A percentile compares a stretch with the other conserved stretches of the same genome.
These are phyloP conservation scores for Pyxicephalus adspersus DNA, from an alignment of 2,113 vertebrate genomes.

Conservation along the genomic window DNA sequence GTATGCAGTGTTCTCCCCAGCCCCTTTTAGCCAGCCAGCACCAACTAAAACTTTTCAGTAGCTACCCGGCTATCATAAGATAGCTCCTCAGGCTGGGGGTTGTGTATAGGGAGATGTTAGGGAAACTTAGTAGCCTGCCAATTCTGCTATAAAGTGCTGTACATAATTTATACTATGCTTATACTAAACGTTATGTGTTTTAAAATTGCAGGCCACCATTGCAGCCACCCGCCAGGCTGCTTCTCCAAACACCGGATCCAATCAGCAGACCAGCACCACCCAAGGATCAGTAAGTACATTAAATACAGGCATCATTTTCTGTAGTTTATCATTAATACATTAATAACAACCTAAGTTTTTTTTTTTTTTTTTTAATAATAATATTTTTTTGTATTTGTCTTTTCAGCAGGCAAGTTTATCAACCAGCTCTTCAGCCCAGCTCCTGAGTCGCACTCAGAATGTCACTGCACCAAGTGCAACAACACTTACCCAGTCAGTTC, in stretches of 20 bases:
- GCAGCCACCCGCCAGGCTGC: constrained; percentile 93
- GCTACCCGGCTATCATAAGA: no score
- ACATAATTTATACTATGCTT: no score
- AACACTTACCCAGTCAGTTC: constrained; percentile 91
- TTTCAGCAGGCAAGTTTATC: constrained; percentile 74
- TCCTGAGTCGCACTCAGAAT: constrained; percentile 78
- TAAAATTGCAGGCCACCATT: constrained; percentile 85
- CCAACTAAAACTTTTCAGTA: no score
- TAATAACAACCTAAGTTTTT: background rate
- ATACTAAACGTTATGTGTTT: constrained; percentile 3
- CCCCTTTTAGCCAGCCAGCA: no score
- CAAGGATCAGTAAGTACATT: constrained; percentile 76
- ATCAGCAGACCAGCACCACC: constrained; percentile 83
- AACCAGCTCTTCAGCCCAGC: constrained; percentile 77
- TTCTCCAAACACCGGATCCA: constrained; percentile 84
- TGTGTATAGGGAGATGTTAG: no score
- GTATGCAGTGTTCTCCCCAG: no score
- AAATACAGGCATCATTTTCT: background rate
- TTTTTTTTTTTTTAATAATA: background rate
- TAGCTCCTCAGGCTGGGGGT: no score
- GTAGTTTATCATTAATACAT: background rate
- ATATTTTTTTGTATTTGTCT: background rate
- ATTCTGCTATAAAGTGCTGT: no score
- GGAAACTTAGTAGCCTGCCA: no score
- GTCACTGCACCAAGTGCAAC: constrained; percentile 84